Base-by-base conservation (phyloP, 2,113 vertebrate genomes). In the Mesoclemmys tuberculata region DNA sequence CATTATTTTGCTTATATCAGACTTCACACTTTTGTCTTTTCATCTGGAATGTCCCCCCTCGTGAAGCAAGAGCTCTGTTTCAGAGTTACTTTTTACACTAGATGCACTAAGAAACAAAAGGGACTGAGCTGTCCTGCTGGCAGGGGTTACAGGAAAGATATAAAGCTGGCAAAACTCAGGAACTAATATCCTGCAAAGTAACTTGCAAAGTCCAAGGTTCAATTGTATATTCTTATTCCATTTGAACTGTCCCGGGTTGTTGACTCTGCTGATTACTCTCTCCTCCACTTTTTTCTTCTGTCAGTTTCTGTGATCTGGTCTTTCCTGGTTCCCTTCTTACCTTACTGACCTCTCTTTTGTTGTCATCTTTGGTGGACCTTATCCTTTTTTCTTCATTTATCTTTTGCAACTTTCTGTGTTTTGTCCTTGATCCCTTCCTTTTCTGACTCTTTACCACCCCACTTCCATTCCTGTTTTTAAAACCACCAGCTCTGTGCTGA, bases 401-500 rank as follows among this genome's bases (percentile, higher is more conserved):
- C n/a, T 93, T 85, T 55, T 48, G 24, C 79, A 26, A 6, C 29
- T 52, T 4, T 19, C 24, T 21, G 51, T 64, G 61, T 64, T 64
- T 64, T 64, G 31, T 35, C 31, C 31, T 64, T 64, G 31, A 31
- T 64, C 5, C 9, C 5, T 79, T 83, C 38, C n/a, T 19, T 35
- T 91, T n/a, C 35, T 55, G 0, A 44, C 80, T 84, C 46, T 19
- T 74, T 84, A 51, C 31, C 2, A 0, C 88, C 78, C 88, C 78
- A 8, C 11, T 27, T 4, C 1, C 18, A 22, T 5, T 84, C 48
- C 26, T 83, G 0, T 85, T 92, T 95, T 84, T 0, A 1, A 26
- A 14, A 79, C 41, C 4, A 88, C 1, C 35, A 64, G 18, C 68
- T 86, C 85, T 0, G 0, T 0, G 0, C 56, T 82, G 68, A 26